Percentiles rank a stretch among this genome's conserved stretches.
Conservation (phyloP, 2,797 vertebrate genomes). For the Gephyroberyx darwinii region DNA sequence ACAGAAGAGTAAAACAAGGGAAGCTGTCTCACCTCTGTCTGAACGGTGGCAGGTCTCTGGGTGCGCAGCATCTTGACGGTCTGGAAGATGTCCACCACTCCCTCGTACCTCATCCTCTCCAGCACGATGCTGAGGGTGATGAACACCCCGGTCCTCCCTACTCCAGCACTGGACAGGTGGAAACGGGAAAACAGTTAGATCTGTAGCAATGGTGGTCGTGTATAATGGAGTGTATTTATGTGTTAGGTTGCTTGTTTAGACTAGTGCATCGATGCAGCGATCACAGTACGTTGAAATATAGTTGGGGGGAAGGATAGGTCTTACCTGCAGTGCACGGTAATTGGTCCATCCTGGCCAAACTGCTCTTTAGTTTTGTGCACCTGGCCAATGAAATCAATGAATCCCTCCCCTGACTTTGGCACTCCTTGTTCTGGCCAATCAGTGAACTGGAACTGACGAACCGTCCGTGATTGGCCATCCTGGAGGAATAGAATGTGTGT, state of each 20-base stretch:
- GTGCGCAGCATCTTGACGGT: slow-evolving; percentile 99
- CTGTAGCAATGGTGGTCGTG: neutral
- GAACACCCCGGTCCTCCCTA: slow-evolving; percentile 97
- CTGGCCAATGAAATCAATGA: slow-evolving; percentile 99
- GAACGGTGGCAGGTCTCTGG: slow-evolving; percentile 98
- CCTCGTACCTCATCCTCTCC: slow-evolving; percentile 99
- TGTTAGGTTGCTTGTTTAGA: neutral
- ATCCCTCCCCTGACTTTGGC: slow-evolving; percentile 99
- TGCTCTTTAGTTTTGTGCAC: slow-evolving; percentile 99
- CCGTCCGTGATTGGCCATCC: slow-evolving; percentile 99
- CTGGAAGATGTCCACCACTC: slow-evolving; percentile 99
- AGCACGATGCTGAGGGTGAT: slow-evolving; percentile 98
- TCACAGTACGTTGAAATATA: neutral
- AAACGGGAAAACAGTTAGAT: neutral
- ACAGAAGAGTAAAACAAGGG: neutral
- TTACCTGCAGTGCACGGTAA: slow-evolving; percentile 98
- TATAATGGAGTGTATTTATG: too few relatives aligned
- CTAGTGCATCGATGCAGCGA: neutral
- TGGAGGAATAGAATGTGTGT: slow-evolving; percentile 57
- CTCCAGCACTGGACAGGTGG: slow-evolving; percentile 86
- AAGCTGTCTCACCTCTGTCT: slow-evolving; percentile 91
- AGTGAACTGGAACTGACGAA: slow-evolving; percentile 99
- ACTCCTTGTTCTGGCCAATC: slow-evolving; percentile 99
- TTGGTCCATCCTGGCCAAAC: slow-evolving; percentile 98
- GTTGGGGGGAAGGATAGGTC: slow-evolving; percentile 25